Conservation (phyloP, 2,888 invertebrate genomes). For the Nomada ruficornis region DNA sequence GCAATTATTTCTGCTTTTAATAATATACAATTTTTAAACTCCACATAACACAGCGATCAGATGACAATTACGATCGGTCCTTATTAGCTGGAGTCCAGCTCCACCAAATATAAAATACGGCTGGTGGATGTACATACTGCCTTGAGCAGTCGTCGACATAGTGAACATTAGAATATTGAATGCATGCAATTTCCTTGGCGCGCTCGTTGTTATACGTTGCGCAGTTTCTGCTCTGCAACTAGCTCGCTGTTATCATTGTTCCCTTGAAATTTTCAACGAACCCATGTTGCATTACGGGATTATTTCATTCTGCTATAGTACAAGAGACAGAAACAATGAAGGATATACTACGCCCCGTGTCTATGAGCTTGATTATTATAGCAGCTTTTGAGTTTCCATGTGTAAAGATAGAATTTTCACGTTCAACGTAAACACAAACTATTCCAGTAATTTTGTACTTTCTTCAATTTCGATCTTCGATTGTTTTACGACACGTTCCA, state of each 20-base stretch:
- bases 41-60: not conserved
- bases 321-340: conserved; percentile 1
- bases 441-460: no score
- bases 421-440: not conserved
- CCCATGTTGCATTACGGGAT: conserved; percentile 10
- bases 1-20: no score
- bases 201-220: not conserved
- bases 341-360: not conserved
- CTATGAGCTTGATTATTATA: conserved; percentile 8
- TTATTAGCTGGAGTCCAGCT: not conserved
- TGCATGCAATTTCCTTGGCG: not conserved
- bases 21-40: no score
- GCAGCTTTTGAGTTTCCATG: not conserved
- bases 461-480: no score
- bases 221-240: conserved; percentile 1
- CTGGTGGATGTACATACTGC: not conserved
- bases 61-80: not conserved
- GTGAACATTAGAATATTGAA: conserved; percentile 14
- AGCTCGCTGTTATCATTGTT: not conserved
- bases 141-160: not conserved
- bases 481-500: not conserved
- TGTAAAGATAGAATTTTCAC: not conserved
- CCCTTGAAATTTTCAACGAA: conserved; percentile 24
- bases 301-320: not conserved
- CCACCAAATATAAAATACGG: not conserved